Conservation (phyloP, 64 coral and sea anemone species). For the Anthopleura sola region DNA sequence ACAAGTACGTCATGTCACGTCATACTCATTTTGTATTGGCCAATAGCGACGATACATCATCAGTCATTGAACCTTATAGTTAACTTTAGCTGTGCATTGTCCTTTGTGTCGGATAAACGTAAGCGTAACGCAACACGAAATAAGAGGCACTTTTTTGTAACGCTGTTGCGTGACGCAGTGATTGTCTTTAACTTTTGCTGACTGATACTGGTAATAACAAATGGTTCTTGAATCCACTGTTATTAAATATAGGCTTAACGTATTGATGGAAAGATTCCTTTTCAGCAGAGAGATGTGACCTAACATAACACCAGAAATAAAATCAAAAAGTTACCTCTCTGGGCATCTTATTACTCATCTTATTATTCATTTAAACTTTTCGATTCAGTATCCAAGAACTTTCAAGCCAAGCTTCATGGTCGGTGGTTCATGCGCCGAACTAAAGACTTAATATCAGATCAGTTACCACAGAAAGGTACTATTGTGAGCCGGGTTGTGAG, state of each 20-base stretch:
- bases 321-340: background rate
- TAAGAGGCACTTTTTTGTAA: no score
- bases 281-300: no score
- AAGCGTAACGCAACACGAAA: no score
- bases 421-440: slow-evolving; percentile 80
- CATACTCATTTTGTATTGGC: background rate
- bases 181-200: background rate
- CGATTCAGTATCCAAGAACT: slow-evolving; percentile 65
- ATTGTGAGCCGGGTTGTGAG: background rate
- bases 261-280: background rate
- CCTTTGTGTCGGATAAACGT: no score
- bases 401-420: slow-evolving; percentile 56
- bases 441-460: slow-evolving; percentile 89
- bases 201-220: no score
- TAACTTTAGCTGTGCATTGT: no score
- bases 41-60: background rate
- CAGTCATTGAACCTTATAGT: no score
- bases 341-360: background rate
- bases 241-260: no score
- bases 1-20: slow-evolving; percentile 44
- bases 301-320: background rate
- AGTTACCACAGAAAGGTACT: slow-evolving; percentile 92
- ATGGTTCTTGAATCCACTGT: no score
- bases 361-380: background rate
- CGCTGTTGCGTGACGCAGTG: background rate